phyloP scores from a whole-genome alignment of 2,888 invertebrate species.

The Brenthis ino region DNA sequence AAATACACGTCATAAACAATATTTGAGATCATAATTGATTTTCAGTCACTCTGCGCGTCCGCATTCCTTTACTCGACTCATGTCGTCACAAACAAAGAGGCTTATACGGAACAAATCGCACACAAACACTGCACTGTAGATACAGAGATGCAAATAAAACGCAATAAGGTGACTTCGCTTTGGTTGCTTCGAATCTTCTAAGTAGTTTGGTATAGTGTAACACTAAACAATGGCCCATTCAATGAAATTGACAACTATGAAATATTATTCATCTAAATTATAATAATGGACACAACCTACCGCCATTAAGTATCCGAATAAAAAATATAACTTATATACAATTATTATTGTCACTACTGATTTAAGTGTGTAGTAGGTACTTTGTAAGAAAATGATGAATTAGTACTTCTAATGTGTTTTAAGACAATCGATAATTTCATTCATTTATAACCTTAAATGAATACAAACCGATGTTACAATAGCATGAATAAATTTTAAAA shows the following conservation, averaged over 20 bases:
- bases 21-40: conserved; percentile 75
- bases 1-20: conserved; percentile 68
- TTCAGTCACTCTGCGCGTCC: conserved; percentile 49
- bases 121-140: not conserved
- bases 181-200: conserved; percentile 27
- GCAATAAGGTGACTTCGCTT: conserved; percentile 22
- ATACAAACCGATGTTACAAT: conserved; percentile 4
- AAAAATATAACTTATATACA: conserved; percentile 37
- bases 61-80: conserved; percentile 5
- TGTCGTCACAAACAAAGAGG: not conserved
- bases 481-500: not conserved
- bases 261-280: conserved; percentile 24
- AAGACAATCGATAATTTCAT: not conserved
- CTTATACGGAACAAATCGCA: not conserved
- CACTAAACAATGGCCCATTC: conserved; percentile 18
- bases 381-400: conserved; percentile 6
- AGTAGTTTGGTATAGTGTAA: conserved; percentile 10
- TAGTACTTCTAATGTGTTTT: conserved; percentile 12
- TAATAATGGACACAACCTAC: conserved; percentile 23
- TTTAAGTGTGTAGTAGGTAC: conserved; percentile 21
- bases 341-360: conserved; percentile 46
- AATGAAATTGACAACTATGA: conserved; percentile 53
- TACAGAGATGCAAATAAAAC: conserved; percentile 20
- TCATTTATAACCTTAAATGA: not conserved
- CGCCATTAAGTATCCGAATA: conserved; percentile 35